Evolutionary conservation across 2,888 invertebrate species (phyloP).

Genomic region (Epiblema foenella): DNA sequence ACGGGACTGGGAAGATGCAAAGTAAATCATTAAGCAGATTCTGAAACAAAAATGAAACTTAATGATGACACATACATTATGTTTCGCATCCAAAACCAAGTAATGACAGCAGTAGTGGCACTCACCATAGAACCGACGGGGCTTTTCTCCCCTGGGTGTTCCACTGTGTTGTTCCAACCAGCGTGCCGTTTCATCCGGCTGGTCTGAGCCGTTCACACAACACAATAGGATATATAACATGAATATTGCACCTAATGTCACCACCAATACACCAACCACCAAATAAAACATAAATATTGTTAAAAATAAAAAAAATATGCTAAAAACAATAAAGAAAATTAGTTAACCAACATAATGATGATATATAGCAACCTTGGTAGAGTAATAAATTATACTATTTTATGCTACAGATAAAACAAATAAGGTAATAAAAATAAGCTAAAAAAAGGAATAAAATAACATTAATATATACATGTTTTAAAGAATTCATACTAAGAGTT

Average conservation of each 20-base stretch:
- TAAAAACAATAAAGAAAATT: slow-evolving; percentile 53
- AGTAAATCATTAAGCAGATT: slow-evolving; percentile 38
- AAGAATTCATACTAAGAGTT: neutral
- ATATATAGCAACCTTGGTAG: slow-evolving; percentile 36
- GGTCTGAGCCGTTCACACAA: slow-evolving; percentile 84
- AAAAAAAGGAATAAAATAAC: neutral
- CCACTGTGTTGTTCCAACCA: slow-evolving; percentile 79
- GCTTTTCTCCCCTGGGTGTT: slow-evolving; percentile 69
- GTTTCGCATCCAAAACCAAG: slow-evolving; percentile 31
- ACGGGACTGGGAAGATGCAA: slow-evolving; percentile 34
- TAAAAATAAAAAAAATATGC: slow-evolving; percentile 61
- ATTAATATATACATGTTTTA: neutral
- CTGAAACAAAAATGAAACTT: slow-evolving; percentile 44
- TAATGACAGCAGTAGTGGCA: slow-evolving; percentile 45
- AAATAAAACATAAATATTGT: slow-evolving; percentile 78
- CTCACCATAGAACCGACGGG: slow-evolving; percentile 83
- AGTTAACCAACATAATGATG: slow-evolving; percentile 42
- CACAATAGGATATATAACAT: slow-evolving; percentile 85
- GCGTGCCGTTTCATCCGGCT: slow-evolving; percentile 80
- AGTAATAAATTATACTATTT: neutral
- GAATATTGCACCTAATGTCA: slow-evolving; percentile 82
- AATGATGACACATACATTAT: slow-evolving; percentile 54
- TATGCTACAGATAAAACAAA: neutral
- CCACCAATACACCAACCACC: slow-evolving; percentile 81
- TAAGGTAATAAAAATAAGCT: neutral